These are phyloP conservation scores for Cladopsammia gracilis DNA, from an alignment of 64 coral and sea anemone species.

Conservation along the genomic window DNA sequence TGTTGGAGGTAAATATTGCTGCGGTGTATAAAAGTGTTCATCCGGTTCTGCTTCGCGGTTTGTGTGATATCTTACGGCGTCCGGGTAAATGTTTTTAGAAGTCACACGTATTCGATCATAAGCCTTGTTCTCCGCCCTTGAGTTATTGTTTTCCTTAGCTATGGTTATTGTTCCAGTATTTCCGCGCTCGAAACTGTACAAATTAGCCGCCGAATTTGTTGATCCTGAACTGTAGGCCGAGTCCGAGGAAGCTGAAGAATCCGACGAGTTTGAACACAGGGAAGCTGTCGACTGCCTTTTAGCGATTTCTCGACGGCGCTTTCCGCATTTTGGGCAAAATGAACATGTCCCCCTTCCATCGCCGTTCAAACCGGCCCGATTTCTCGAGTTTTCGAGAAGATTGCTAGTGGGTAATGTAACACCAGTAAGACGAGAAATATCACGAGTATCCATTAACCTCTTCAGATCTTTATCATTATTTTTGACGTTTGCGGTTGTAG, in stretches of 20 bases:
- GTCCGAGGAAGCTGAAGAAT: conserved; percentile 78
- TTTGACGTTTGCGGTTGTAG: conserved; percentile 15
- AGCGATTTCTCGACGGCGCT: conserved; percentile 34
- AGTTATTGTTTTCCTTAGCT: conserved; percentile 26
- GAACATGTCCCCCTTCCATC: conserved; percentile 31
- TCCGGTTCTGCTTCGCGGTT: background rate
- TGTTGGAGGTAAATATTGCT: background rate
- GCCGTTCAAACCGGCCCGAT: background rate
- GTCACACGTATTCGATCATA: conserved; percentile 7
- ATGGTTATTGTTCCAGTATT: conserved; percentile 12
- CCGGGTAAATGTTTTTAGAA: background rate
- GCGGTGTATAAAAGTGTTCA: background rate
- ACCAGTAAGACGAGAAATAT: background rate
- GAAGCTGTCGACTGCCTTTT: conserved; percentile 77
- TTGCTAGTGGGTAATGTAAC: background rate
- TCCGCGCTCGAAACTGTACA: background rate
- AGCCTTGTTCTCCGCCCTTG: conserved; percentile 16
- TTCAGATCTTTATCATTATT: conserved; percentile 1
- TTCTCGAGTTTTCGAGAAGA: conserved; percentile 21
- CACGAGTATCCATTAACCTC: background rate
- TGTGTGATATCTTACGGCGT: background rate
- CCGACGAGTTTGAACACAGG: conserved; percentile 73
- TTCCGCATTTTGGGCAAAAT: conserved; percentile 75
- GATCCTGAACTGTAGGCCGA: conserved; percentile 81
- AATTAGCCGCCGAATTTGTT: conserved; percentile 21